Conservation (phyloP, 2,797 vertebrate genomes). For the Triplophysa bombifrons region DNA sequence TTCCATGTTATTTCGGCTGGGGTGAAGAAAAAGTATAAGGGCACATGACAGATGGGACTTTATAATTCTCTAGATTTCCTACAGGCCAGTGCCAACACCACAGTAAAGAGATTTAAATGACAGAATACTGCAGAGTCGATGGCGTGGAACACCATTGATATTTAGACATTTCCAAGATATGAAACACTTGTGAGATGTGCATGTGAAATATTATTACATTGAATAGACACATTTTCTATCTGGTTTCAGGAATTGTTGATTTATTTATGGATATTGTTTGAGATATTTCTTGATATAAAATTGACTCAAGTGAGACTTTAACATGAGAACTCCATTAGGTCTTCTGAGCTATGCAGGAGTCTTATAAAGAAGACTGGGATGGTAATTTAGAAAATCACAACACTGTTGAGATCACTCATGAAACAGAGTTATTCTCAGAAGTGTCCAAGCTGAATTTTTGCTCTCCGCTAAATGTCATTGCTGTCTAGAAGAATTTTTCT, state of each 20-base stretch:
- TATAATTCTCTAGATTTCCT: neutral
- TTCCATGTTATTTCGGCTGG: neutral
- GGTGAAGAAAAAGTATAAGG: constrained; percentile 17
- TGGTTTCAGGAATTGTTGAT: too few relatives aligned
- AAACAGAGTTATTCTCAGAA: neutral
- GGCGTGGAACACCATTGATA: neutral
- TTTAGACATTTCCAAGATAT: neutral
- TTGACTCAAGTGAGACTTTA: too few relatives aligned
- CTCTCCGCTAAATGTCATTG: neutral
- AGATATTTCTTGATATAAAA: too few relatives aligned
- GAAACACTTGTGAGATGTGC: neutral
- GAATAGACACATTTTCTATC: too few relatives aligned
- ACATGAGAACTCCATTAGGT: too few relatives aligned
- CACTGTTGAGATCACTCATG: neutral
- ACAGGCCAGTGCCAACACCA: neutral
- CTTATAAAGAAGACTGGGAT: too few relatives aligned
- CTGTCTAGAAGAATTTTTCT: neutral
- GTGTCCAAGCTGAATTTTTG: neutral
- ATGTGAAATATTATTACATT: too few relatives aligned
- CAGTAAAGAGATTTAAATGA: too few relatives aligned
- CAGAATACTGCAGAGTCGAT: too few relatives aligned
- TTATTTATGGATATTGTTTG: too few relatives aligned
- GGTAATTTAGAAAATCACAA: too few relatives aligned
- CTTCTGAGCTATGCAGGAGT: too few relatives aligned
- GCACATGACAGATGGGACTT: constrained; percentile 6